Evolutionary conservation across 2,797 vertebrate genomes (phyloP), one percentile per base, ranked within the genome.

Genomic region (Gymnodraco acuticeps): DNA sequence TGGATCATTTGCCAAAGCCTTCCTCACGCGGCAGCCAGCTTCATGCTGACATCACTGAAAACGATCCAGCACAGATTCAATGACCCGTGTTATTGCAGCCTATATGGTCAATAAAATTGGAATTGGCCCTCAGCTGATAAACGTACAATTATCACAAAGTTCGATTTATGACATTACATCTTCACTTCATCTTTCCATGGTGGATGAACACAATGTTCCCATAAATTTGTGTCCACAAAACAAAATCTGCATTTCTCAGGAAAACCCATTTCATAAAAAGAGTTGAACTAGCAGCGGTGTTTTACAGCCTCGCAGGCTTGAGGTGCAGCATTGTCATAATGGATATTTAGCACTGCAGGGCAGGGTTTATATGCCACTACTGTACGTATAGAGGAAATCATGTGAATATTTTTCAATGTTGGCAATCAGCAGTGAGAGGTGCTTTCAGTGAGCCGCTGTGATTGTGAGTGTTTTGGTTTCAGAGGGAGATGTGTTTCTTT

Each of bases 31-130:
- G 65, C 77, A 68, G 51, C 55, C 62, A 73, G 74, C 52, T 75
- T 80, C 56, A 62, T 81, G 87, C 83, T 87, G 77, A 86, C 71
- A 79, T 82, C 77, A 75, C 54, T 76, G 75, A 79, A 84, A 81
- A 74, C 65, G 67, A 82, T 75, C 75, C 67, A 67, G 60, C 77
- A 80, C 68, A 41, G 72, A 82, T 55, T 87, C 89, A 91, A 87
- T 81, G 84, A 86, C 72, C 85, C 58, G 20, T 77, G 74, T 89
- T 81, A 84, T 74, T 87, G 78, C 83, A 77, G 84, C 38, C 78
- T 82, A 58, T 80, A 85, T 86, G 81, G 79, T 86, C 83, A 80
- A 89, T 92, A 89, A 88, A 90, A 85, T 78, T 56, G 65, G 71
- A 38, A 89, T 64, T 72, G 82, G 64, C 80, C 64, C 63, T 59